Conservation (phyloP, 2,888 invertebrate genomes). For the Calameuta idolon region DNA sequence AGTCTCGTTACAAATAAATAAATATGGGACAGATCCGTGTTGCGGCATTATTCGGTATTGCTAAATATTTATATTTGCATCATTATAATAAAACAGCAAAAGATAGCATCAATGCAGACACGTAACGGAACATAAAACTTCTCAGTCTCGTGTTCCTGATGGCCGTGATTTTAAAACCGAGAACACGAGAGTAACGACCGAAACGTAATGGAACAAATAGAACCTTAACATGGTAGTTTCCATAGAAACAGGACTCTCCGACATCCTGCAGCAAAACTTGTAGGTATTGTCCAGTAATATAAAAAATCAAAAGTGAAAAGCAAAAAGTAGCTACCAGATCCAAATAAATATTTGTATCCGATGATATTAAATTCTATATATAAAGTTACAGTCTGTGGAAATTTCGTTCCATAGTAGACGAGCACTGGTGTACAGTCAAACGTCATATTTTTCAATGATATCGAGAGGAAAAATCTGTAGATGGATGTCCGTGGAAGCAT, state of each 20-base stretch:
- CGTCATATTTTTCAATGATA: neutral
- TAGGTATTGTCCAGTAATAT: neutral
- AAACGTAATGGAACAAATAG: slow-evolving; percentile 1
- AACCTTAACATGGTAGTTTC: slow-evolving; percentile 3
- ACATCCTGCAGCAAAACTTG: neutral
- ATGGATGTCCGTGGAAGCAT: neutral
- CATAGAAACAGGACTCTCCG: slow-evolving; percentile 13
- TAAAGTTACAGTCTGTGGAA: neutral
- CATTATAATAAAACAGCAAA: no score
- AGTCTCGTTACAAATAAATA: no score
- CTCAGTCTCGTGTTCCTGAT: neutral
- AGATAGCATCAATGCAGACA: neutral
- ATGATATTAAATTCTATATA: neutral
- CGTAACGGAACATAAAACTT: neutral
- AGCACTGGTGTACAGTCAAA: neutral
- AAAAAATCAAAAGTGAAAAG: neutral
- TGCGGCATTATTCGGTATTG: no score
- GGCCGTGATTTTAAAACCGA: slow-evolving; percentile 12
- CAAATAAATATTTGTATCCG: neutral
- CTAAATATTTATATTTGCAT: no score
- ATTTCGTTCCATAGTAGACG: neutral
- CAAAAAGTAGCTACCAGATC: neutral
- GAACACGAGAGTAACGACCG: slow-evolving; percentile 16
- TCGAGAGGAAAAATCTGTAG: neutral
- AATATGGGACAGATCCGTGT: no score